Percentiles rank a stretch among this genome's conserved stretches.
Conservation (phyloP, 2,888 invertebrate species). For the Chydorus sphaericus region DNA sequence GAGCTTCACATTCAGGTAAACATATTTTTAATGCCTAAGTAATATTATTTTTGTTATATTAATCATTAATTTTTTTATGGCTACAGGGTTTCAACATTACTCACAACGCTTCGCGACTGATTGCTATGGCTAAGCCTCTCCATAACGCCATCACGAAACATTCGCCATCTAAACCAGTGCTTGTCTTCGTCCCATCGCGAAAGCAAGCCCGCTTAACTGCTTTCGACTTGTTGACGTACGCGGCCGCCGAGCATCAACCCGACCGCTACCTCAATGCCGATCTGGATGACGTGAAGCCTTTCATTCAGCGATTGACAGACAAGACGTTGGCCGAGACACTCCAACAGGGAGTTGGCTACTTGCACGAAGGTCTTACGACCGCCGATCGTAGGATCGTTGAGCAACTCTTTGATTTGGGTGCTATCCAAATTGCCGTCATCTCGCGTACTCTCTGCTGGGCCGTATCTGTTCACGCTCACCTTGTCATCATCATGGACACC, state of each 20-base stretch:
- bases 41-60: background rate
- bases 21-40: no score
- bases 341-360: slow-evolving; percentile 87
- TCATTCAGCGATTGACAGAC: slow-evolving; percentile 72
- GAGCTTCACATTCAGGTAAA: slow-evolving; percentile 91
- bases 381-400: slow-evolving; percentile 82
- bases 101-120: slow-evolving; percentile 87
- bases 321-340: slow-evolving; percentile 84
- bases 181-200: slow-evolving; percentile 80
- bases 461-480: slow-evolving; percentile 72
- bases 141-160: slow-evolving; percentile 80
- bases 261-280: slow-evolving; percentile 79
- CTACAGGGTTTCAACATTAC: slow-evolving; percentile 85
- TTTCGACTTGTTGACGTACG: slow-evolving; percentile 84
- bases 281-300: slow-evolving; percentile 72
- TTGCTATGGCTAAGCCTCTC: slow-evolving; percentile 95
- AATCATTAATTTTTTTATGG: slow-evolving; percentile 11
- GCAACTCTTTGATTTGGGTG: slow-evolving; percentile 81
- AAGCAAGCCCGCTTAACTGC: slow-evolving; percentile 87
- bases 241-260: slow-evolving; percentile 74
- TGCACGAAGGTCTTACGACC: slow-evolving; percentile 82
- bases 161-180: slow-evolving; percentile 68
- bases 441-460: slow-evolving; percentile 88
- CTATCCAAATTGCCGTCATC: slow-evolving; percentile 76
- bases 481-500: slow-evolving; percentile 95